A percentile compares a stretch with the other conserved stretches of the same genome.
These are phyloP conservation scores for Papilio aristodemus DNA, from an alignment of 1,140 invertebrate species.

Conservation along the genomic window DNA sequence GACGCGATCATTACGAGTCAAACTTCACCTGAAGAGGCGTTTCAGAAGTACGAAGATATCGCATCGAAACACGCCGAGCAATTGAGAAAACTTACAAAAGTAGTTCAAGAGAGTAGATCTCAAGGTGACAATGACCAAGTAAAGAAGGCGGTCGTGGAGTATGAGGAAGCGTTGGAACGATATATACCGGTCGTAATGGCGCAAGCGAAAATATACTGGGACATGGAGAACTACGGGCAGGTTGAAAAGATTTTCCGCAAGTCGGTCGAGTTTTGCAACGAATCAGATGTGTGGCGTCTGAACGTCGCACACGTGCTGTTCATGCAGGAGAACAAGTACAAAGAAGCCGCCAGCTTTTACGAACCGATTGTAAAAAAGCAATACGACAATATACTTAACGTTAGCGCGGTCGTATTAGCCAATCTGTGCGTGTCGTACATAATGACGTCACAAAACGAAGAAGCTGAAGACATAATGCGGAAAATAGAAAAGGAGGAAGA, in stretches of 20 bases:
- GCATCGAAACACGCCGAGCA: slow-evolving; percentile 94
- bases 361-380: slow-evolving; percentile 98
- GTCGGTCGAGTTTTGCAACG: slow-evolving; percentile 98
- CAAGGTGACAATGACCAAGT: slow-evolving; percentile 94
- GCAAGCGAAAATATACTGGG: slow-evolving; percentile 99
- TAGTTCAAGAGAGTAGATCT: slow-evolving; percentile 93
- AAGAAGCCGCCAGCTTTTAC: slow-evolving; percentile 98
- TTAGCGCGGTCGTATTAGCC: slow-evolving; percentile 97
- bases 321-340: slow-evolving; percentile 99
- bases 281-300: slow-evolving; percentile 97
- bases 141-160: slow-evolving; percentile 94
- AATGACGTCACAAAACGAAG: slow-evolving; percentile 99
- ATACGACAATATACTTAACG: slow-evolving; percentile 96
- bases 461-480: slow-evolving; percentile 99
- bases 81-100: slow-evolving; percentile 95
- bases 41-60: slow-evolving; percentile 97
- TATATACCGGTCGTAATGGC: slow-evolving; percentile 98
- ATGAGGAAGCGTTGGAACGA: slow-evolving; percentile 94
- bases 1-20: slow-evolving; percentile 98
- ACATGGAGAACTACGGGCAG: slow-evolving; percentile 96
- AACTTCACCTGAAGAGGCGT: slow-evolving; percentile 98
- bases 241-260: slow-evolving; percentile 97
- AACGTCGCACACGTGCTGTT: slow-evolving; percentile 99
- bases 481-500: slow-evolving; percentile 99
- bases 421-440: slow-evolving; percentile 99